Conservation (phyloP, 2,113 vertebrate species). For the Brachypodius melanocephalos region DNA sequence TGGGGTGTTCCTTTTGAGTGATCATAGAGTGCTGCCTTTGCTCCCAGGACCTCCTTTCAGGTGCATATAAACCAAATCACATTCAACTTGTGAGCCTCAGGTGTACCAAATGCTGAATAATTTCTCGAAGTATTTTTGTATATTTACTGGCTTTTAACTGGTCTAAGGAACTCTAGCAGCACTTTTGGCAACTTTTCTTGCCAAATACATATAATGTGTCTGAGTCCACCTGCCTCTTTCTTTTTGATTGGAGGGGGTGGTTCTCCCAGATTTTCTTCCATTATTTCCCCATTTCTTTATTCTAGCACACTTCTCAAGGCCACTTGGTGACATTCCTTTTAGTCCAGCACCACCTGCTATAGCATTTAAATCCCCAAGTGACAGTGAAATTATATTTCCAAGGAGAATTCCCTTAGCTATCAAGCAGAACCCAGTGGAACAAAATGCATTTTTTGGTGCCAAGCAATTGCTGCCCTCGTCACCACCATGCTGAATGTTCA, state of each 20-base stretch:
- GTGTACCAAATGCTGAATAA: not conserved
- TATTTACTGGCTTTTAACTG: not conserved
- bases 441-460: not conserved
- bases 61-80: not conserved
- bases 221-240: not conserved
- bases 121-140: not conserved
- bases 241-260: not conserved
- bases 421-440: not conserved
- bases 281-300: not conserved
- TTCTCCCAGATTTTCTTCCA: not conserved
- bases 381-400: not conserved
- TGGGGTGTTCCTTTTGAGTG: not conserved
- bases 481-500: fast-evolving
- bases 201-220: fast-evolving
- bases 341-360: not conserved
- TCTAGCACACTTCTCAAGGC: not conserved
- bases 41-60: not conserved
- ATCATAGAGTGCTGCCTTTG: not conserved
- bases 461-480: fast-evolving
- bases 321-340: not conserved
- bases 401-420: not conserved
- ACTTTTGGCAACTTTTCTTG: not conserved
- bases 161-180: not conserved
- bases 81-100: not conserved
- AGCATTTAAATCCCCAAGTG: not conserved